Base-by-base conservation (phyloP, 1,140 invertebrate species). In the Magallana gigas region DNA sequence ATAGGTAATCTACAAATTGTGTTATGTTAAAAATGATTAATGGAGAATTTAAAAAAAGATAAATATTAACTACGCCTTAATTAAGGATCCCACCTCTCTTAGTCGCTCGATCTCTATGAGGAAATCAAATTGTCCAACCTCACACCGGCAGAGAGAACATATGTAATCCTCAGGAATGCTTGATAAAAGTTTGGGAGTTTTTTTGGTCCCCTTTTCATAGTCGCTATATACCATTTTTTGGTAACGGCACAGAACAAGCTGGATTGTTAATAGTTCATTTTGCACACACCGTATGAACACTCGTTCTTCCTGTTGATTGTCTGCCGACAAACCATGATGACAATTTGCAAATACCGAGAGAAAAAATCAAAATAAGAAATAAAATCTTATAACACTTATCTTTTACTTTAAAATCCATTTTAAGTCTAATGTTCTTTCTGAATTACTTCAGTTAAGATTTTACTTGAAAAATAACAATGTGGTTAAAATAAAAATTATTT, bases 91-190 rank as follows among this genome's bases (percentile, higher is more conserved):
- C 68, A 85, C 83, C 83, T 85, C 12, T 64, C 64, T 59, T 8
- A 85, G 83, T 23, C 83, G 58, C 18, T 57, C 60, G 16, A 62
- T 62, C 16, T 59, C 83, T 9, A 62, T 59, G 0, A 85, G 36
- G 59, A 64, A 62, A 36, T 85, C 83, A 12, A 85, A 85, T 4
- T 64, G 12, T 4, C 36, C 18, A 62, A 16, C 60, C n/a, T 85
- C 83, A 29, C 58, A 29, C 11, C 83, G 57, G 23, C 83, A 85
- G 9, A 64, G 16, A 9, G 23, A 29, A 64, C 83, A 85, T 11
- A 85, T 85, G 11, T 85, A 85, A 57, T 68, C 84, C 64, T 85
- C 84, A 8, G 48, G 62, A 85, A 56, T 85, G 23, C 48, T n/a
- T 14, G 83, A 62, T 18, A 85, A 29, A 1, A 14, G 18, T 64